phyloP scores from a whole-genome alignment of 2,797 vertebrate species.

The Trachurus trachurus region DNA sequence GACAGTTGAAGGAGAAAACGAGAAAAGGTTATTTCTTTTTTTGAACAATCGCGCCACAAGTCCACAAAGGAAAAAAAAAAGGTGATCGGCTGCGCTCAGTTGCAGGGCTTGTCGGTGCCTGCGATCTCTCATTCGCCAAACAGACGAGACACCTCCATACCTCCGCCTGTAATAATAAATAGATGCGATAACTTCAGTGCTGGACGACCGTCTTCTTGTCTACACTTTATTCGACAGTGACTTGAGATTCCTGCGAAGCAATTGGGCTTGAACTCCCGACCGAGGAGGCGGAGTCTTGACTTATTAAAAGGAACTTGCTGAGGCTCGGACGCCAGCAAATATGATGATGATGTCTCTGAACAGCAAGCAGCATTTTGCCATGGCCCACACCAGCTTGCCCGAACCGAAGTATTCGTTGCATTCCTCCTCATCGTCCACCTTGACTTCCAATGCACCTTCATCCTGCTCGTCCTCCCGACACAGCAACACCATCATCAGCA shows the following conservation, averaged over 20 bases:
- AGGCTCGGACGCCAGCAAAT: slow-evolving; percentile 87
- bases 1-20: slow-evolving; percentile 61
- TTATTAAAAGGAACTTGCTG: slow-evolving; percentile 89
- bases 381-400: slow-evolving; percentile 93
- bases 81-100: slow-evolving; percentile 57
- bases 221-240: slow-evolving; percentile 75
- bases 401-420: slow-evolving; percentile 95
- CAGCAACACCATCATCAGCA: slow-evolving; percentile 88
- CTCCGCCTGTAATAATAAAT: slow-evolving; percentile 75
- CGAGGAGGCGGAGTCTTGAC: slow-evolving; percentile 90
- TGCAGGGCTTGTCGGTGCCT: slow-evolving; percentile 64
- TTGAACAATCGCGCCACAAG: slow-evolving; percentile 64
- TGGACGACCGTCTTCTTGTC: slow-evolving; percentile 72
- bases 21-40: slow-evolving; percentile 53
- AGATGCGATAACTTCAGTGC: slow-evolving; percentile 81
- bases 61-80: slow-evolving; percentile 47
- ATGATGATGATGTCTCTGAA: slow-evolving; percentile 99
- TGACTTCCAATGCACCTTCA: slow-evolving; percentile 88
- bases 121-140: slow-evolving; percentile 65
- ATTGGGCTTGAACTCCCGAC: slow-evolving; percentile 82
- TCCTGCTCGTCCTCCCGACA: slow-evolving; percentile 91
- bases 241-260: slow-evolving; percentile 81
- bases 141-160: slow-evolving; percentile 58
- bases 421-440: slow-evolving; percentile 90
- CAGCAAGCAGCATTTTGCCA: slow-evolving; percentile 96